Base-by-base conservation (phyloP, 2,888 invertebrate genomes). In the Trilocha varians region DNA sequence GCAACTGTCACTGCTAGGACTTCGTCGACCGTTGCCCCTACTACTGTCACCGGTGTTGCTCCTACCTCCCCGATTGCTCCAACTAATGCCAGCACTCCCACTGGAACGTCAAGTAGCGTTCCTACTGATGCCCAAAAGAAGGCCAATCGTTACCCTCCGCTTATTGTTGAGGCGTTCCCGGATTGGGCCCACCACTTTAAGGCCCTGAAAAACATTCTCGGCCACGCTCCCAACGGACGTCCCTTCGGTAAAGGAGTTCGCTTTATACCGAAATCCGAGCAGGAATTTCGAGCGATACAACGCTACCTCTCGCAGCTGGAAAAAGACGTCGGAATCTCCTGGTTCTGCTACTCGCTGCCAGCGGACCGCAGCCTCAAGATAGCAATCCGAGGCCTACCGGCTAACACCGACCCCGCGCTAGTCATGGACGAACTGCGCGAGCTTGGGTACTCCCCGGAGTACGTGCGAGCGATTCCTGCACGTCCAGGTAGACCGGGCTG, bases 311-410 rank as follows among this genome's bases (percentile, higher is more conserved):
- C 38, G 1, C 13, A 34, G 0, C 18, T 44, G 0, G 48, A 49
- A 13, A 40, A 17, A 3, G n/a, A 15, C 0, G 35, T 35, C 13
- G 32, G 11, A 0, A n/a, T 50, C 5, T 34, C 33, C 1, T 55
- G 52, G 52, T 51, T 46, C 39, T 45, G 35, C 0, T 49, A 46
- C 43, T 42, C 44, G 0, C 43, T 43, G 0, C 46, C 45, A 1
- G 35, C 44, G 5, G 49, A 50, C 9, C 33, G 15, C 1, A 37
- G 43, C 11, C 16, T 44, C 0, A 51, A 48, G 34, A 44, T 49
- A 3, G 49, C 42, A 6, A 42, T 49, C 14, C 14, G 39, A 1
- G 39, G 36, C 1, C 36, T 34, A 5, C 25, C 44, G 2, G 13
- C 8, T 11, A 38, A 40, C n/a, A 34, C 32, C 3, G 25, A 36